These are phyloP conservation scores for Blastomussa wellsi DNA, from an alignment of 92 coral and sea anemone species.

Conservation along the genomic window DNA sequence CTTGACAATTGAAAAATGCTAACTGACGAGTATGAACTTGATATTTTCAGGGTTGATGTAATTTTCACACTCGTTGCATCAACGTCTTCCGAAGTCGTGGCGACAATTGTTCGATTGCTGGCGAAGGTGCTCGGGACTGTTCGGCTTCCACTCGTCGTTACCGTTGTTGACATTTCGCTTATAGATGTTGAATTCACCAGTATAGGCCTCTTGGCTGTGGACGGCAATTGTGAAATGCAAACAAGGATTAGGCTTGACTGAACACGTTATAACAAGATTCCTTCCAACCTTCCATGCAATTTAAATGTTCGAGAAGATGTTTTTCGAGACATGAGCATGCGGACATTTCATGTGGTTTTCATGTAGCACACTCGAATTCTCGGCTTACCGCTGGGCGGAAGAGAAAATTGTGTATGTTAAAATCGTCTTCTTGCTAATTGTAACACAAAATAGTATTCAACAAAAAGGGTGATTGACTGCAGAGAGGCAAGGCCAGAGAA, in stretches of 20 bases:
- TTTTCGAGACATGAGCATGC: conserved; percentile 21
- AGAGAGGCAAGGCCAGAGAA: background rate
- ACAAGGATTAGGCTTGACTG: conserved; percentile 1
- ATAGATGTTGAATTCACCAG: conserved; percentile 29
- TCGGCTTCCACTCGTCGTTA: conserved; percentile 25
- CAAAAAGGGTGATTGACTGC: background rate
- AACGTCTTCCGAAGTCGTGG: conserved; percentile 12
- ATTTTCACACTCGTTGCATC: conserved; percentile 10
- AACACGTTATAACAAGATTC: background rate
- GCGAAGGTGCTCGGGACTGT: conserved; percentile 6
- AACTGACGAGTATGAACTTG: background rate
- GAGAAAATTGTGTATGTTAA: too few relatives aligned
- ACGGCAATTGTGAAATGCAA: conserved; percentile 41
- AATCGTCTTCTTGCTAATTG: too few relatives aligned
- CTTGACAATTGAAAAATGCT: background rate
- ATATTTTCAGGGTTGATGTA: background rate
- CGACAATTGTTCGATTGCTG: conserved; percentile 20
- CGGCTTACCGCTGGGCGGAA: background rate
- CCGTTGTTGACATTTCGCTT: conserved; percentile 8
- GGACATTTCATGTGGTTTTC: conserved; percentile 16
- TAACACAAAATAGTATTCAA: background rate
- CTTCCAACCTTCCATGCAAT: conserved; percentile 6
- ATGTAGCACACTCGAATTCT: background rate
- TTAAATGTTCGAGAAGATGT: background rate
- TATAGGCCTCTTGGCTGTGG: conserved; percentile 59